These are phyloP conservation scores for Gymnothorax reevesii DNA, from an alignment of 2,797 vertebrate genomes.

Conservation along the genomic window DNA sequence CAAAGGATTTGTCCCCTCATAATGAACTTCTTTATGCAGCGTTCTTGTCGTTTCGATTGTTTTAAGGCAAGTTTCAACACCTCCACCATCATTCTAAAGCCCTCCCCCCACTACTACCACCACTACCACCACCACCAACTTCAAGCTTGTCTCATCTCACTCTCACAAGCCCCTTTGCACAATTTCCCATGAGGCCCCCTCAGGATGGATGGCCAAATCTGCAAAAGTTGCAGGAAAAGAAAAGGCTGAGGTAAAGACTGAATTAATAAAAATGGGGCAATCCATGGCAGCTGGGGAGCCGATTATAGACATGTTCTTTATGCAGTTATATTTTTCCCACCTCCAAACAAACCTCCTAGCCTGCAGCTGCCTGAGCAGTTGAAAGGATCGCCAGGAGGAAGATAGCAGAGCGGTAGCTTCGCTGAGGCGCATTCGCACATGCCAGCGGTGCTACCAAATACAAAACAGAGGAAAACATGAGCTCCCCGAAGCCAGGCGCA, in stretches of 20 bases:
- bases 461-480: constrained; percentile 12
- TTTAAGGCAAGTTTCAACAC: constrained; percentile 10
- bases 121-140: background rate
- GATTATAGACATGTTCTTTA: constrained; percentile 31
- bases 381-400: constrained; percentile 34
- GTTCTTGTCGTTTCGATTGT: background rate
- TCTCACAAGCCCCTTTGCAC: constrained; percentile 14
- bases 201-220: constrained; percentile 17
- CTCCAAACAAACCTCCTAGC: constrained; percentile 23
- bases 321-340: constrained; percentile 4
- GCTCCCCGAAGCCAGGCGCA: constrained; percentile 6
- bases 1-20: constrained; percentile 4
- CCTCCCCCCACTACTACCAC: no score
- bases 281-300: constrained; percentile 23
- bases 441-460: constrained; percentile 16
- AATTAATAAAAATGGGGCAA: constrained; percentile 24
- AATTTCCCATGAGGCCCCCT: background rate
- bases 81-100: background rate
- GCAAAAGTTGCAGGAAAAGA: constrained; percentile 30
- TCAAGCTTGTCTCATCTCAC: constrained; percentile 23
- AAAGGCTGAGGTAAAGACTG: background rate
- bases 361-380: constrained; percentile 33
- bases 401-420: constrained; percentile 1
- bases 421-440: background rate
- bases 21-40: constrained; percentile 22